A percentile compares a stretch with the other conserved stretches of the same genome.
These are phyloP conservation scores for Ptilodon capucinus DNA, from an alignment of 2,888 invertebrate species.

Conservation along the genomic window DNA sequence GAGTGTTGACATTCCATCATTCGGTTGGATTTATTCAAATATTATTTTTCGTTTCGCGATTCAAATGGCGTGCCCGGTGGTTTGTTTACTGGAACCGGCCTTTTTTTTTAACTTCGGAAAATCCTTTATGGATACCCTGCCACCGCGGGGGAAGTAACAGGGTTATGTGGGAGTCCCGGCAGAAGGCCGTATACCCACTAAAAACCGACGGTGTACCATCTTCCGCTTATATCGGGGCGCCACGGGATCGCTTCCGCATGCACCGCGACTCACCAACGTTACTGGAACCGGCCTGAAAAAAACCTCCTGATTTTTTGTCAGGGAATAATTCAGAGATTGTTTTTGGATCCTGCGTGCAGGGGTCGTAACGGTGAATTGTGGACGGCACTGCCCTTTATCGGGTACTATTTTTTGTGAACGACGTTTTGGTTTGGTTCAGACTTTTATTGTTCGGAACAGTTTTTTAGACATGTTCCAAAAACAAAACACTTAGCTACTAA, in stretches of 20 bases:
- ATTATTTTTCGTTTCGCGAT: slow-evolving; percentile 22
- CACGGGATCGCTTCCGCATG: too few relatives aligned
- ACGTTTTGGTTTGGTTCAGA: neutral
- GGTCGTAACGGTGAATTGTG: neutral
- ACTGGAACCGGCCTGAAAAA: slow-evolving; percentile 3
- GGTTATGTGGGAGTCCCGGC: too few relatives aligned
- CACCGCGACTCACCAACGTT: too few relatives aligned
- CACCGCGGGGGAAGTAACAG: too few relatives aligned
- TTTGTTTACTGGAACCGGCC: slow-evolving; percentile 14
- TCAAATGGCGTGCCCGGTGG: slow-evolving; percentile 11
- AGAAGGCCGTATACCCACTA: too few relatives aligned
- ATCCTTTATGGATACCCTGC: too few relatives aligned
- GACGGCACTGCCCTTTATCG: neutral
- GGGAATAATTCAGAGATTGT: slow-evolving; percentile 1
- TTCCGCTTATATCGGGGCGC: too few relatives aligned
- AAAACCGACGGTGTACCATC: too few relatives aligned
- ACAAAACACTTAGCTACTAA: too few relatives aligned
- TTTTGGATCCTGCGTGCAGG: slow-evolving; percentile 1
- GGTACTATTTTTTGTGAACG: neutral
- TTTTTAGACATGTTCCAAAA: too few relatives aligned
- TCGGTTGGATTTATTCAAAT: slow-evolving; percentile 17
- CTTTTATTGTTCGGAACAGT: neutral
- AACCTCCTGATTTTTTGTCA: neutral
- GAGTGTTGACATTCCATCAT: slow-evolving; percentile 11
- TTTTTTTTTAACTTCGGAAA: too few relatives aligned